Percentiles rank a stretch among this genome's conserved stretches.
These are phyloP conservation scores for Sterna hirundo DNA, from an alignment of 2,113 vertebrate species.

Conservation along the genomic window DNA sequence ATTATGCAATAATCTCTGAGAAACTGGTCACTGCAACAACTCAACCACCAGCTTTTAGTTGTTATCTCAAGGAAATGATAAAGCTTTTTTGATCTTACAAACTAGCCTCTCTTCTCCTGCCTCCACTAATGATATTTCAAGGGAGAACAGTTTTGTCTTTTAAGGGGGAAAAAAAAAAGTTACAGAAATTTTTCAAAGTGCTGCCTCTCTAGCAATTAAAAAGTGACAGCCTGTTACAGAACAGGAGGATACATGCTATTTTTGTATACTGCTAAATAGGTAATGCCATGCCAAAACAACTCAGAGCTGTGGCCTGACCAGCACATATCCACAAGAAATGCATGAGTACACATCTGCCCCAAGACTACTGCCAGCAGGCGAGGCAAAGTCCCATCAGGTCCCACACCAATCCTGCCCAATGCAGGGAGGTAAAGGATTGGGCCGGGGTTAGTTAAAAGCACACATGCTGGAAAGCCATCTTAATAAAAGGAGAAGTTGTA, in stretches of 20 bases:
- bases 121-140: neutral
- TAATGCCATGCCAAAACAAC: conserved; percentile 10
- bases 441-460: neutral
- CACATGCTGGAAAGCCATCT: neutral
- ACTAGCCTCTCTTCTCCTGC: neutral
- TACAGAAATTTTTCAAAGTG: neutral
- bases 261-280: neutral
- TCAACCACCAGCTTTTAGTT: neutral
- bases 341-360: fast-evolving
- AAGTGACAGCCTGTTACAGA: conserved; percentile 14
- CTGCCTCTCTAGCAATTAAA: conserved; percentile 37
- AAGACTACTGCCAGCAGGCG: fast-evolving
- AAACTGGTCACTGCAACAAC: neutral
- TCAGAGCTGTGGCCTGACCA: neutral
- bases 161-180: neutral
- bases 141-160: neutral
- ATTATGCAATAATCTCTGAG: neutral
- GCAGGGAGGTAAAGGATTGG: neutral
- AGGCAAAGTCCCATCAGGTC: neutral
- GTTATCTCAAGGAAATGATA: neutral
- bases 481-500: neutral
- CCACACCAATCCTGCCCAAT: fast-evolving
- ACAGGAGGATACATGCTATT: neutral
- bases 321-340: neutral
- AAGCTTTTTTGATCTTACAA: neutral